Percentiles rank a stretch among this genome's conserved stretches.
These are phyloP conservation scores for Rhineura floridana DNA, from an alignment of 2,113 vertebrate genomes.

Conservation along the genomic window DNA sequence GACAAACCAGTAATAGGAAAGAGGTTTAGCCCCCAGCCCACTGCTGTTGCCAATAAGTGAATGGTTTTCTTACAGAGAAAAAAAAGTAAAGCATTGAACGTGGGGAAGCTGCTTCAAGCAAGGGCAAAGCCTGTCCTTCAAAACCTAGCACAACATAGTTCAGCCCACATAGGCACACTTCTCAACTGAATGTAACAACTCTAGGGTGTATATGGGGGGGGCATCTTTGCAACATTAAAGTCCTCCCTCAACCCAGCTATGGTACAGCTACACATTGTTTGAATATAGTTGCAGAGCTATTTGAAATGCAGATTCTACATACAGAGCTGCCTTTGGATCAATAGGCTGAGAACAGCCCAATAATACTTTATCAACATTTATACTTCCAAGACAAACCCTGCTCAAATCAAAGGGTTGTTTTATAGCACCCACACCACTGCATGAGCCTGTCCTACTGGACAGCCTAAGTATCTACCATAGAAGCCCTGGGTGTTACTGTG, in stretches of 20 bases:
- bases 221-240: background rate
- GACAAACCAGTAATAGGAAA: background rate
- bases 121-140: background rate
- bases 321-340: background rate
- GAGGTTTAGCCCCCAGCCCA: background rate
- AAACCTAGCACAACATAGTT: background rate
- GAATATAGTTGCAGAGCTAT: background rate
- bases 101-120: too few species aligned
- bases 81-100: background rate
- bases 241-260: background rate
- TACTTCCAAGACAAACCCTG: background rate
- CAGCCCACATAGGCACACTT: background rate
- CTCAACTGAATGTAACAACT: background rate
- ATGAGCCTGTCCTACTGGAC: background rate
- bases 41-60: background rate
- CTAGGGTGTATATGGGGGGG: background rate
- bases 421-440: background rate
- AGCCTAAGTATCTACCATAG: background rate
- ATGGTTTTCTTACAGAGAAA: background rate
- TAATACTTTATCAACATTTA: background rate
- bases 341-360: background rate
- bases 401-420: background rate
- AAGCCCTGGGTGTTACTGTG: too few species aligned
- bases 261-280: background rate
- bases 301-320: background rate